These are phyloP conservation scores for Pipistrellus kuhlii DNA, from an alignment of 2,797 vertebrate species.

Conservation along the genomic window DNA sequence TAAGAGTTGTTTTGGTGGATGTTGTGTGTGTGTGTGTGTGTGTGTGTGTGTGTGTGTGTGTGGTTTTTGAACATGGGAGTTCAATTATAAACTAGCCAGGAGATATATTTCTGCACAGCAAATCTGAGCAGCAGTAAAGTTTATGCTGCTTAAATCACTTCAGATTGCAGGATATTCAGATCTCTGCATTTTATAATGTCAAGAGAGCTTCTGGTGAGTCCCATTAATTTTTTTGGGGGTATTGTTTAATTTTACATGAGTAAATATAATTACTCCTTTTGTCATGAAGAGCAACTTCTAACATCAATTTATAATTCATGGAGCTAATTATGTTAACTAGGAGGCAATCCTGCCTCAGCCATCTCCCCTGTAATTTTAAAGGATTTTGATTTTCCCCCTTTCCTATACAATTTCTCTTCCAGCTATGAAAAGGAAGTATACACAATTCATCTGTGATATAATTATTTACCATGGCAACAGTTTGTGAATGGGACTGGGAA, in stretches of 20 bases:
- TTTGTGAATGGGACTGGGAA: slow-evolving; percentile 89
- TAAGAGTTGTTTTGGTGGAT: background rate
- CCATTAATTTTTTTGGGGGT: slow-evolving; percentile 82
- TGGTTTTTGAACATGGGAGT: slow-evolving; percentile 11
- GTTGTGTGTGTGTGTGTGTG: background rate
- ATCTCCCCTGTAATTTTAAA: slow-evolving; percentile 88
- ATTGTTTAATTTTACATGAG: slow-evolving; percentile 90
- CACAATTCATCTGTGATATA: slow-evolving; percentile 90
- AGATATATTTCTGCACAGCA: slow-evolving; percentile 67
- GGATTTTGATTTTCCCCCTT: slow-evolving; percentile 82
- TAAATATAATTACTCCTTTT: slow-evolving; percentile 92
- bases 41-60: background rate
- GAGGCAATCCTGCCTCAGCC: slow-evolving; percentile 87
- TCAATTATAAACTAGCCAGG: slow-evolving; percentile 75
- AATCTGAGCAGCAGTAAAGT: slow-evolving; percentile 77
- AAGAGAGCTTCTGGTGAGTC: slow-evolving; percentile 86
- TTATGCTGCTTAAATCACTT: slow-evolving; percentile 83
- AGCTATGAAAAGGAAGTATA: slow-evolving; percentile 86
- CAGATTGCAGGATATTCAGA: slow-evolving; percentile 82
- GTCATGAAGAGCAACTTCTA: slow-evolving; percentile 89
- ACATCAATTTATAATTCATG: slow-evolving; percentile 91
- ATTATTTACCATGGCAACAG: slow-evolving; percentile 91
- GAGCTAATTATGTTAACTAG: slow-evolving; percentile 90
- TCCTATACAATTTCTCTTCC: slow-evolving; percentile 87
- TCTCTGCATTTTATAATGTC: slow-evolving; percentile 87